Conservation (phyloP, 2,888 invertebrate genomes). For the Trissolcus japonicus region DNA sequence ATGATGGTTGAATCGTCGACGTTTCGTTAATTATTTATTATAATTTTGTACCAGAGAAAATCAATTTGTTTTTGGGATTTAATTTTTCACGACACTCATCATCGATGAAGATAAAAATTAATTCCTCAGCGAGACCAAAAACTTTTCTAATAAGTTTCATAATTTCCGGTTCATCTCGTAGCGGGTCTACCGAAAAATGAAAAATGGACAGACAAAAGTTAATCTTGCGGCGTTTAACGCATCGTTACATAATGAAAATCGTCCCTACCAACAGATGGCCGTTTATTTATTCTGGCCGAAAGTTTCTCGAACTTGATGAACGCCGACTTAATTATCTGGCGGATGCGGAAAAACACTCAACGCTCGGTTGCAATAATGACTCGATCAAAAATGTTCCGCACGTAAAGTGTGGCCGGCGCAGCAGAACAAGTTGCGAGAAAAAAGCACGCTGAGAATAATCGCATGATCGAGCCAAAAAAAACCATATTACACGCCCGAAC, state of each 20-base stretch:
- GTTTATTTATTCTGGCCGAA: slow-evolving; percentile 30
- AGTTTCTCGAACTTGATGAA: slow-evolving; percentile 13
- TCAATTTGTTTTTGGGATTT: too few relatives aligned
- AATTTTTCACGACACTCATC: too few relatives aligned
- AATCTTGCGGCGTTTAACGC: slow-evolving; percentile 27
- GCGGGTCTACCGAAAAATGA: background rate
- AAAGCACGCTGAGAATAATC: slow-evolving; percentile 33
- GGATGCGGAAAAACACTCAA: slow-evolving; percentile 6
- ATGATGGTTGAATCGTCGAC: too few relatives aligned
- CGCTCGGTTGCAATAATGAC: slow-evolving; percentile 1
- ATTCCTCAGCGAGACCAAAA: too few relatives aligned
- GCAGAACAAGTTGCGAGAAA: slow-evolving; percentile 27
- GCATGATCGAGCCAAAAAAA: slow-evolving; percentile 44
- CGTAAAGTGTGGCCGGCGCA: slow-evolving; percentile 18
- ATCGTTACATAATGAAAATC: slow-evolving; percentile 43
- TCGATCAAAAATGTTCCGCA: slow-evolving; percentile 44
- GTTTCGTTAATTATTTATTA: too few relatives aligned
- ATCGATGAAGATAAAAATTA: too few relatives aligned
- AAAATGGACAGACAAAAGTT: slow-evolving; percentile 22
- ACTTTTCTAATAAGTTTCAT: background rate
- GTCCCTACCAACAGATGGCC: slow-evolving; percentile 27
- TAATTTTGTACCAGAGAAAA: too few relatives aligned
- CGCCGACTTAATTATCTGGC: slow-evolving; percentile 27
- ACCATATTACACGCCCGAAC: slow-evolving; percentile 34
- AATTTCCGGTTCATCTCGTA: background rate